Conservation (phyloP, 2,888 invertebrate species). For the Hydroisotoma schaefferi region DNA sequence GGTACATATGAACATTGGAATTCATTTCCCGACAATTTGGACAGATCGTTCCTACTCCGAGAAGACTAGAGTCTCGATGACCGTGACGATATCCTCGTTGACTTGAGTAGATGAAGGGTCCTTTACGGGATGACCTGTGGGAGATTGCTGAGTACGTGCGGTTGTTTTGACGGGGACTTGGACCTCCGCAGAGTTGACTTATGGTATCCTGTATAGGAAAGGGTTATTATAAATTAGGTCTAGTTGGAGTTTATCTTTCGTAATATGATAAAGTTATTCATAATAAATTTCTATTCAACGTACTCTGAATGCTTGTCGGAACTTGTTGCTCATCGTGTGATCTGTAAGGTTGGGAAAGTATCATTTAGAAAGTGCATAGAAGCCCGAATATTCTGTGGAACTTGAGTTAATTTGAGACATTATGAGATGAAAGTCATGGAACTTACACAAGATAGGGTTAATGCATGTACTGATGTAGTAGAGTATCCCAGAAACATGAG, state of each 20-base stretch:
- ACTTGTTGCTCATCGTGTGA: slow-evolving; percentile 56
- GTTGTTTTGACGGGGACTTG: slow-evolving; percentile 32
- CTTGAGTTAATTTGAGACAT: too few species aligned
- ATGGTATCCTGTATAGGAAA: slow-evolving; percentile 35
- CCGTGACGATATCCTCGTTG: not conserved
- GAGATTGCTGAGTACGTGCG: slow-evolving; percentile 41
- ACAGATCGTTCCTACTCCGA: too few species aligned
- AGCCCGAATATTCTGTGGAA: too few species aligned
- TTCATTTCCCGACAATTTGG: too few species aligned
- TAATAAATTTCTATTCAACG: slow-evolving; percentile 2
- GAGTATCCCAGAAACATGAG: slow-evolving; percentile 56
- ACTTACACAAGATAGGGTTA: slow-evolving; percentile 56
- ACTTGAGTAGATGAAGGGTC: not conserved
- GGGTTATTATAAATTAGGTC: not conserved
- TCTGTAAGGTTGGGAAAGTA: too few species aligned
- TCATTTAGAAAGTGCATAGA: too few species aligned
- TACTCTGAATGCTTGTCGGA: slow-evolving; percentile 55
- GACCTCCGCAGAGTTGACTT: slow-evolving; percentile 34
- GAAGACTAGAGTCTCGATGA: slow-evolving; percentile 1
- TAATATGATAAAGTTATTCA: not conserved
- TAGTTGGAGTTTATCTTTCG: too few species aligned
- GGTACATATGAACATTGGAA: too few species aligned
- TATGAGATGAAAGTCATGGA: too few species aligned
- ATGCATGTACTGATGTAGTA: slow-evolving; percentile 57
- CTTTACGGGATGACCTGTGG: slow-evolving; percentile 30